Base-by-base conservation (phyloP, 2,888 invertebrate genomes). In the Leptogaster cylindrica region DNA sequence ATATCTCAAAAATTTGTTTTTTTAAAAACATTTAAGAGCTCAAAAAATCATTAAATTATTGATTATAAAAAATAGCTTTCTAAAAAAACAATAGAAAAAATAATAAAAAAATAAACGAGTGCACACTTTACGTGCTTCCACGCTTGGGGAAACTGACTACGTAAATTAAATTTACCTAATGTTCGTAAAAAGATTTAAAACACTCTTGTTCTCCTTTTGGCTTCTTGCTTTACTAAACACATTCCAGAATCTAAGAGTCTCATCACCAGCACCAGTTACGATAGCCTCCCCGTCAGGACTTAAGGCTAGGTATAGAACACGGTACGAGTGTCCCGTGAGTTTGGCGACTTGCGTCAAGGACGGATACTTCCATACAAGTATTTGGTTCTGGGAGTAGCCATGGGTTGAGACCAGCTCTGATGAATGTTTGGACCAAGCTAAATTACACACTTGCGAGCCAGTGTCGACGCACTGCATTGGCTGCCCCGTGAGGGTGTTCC, bases 211-310 rank as follows among this genome's bases (percentile, higher is more conserved):
- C 80, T 95, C 95, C 80, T 93, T 93, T 78, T 94, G 94, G 67
- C 95, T 95, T 33, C 95, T 88, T 12, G 95, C 95, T 84, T 98
- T 98, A 77, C 95, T 96, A 83, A 99, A 99, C 0, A 99, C 97
- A 84, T 97, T 97, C 98, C 97, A 99, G 81, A 98, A 99, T 5
- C 98, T 85, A 3, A 99, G 84, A 0, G 98, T 99, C 79, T 98
- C 98, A 81, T 98, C 98, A 0, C 98, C 98, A 1, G 98, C 98
- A 23, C 98, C 98, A 0, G 98, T 99, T 0, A 99, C 98, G 72
- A 99, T 98, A 2, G 97, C 95, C 79, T 98, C 97, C 28, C 98
- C 98, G 79, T 97, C 97, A 0, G 98, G 98, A 2, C 97, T 97
- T 81, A 98, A 87, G 0, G 98, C 97, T 74, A 98, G 82, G 81